Conservation (phyloP, 2,113 vertebrate genomes). For the Dasyurus viverrinus region DNA sequence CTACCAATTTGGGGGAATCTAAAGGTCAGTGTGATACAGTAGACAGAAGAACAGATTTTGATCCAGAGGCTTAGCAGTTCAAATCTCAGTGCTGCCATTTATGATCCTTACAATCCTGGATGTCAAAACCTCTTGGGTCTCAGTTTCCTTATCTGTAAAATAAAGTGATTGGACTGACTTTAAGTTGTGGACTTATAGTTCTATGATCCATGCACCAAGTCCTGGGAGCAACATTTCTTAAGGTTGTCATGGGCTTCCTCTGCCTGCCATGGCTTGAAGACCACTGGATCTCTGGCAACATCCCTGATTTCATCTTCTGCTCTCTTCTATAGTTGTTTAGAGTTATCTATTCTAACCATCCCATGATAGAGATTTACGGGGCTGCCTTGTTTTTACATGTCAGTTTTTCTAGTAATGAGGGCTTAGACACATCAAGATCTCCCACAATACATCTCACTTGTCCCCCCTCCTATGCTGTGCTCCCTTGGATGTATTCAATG, state of each 20-base stretch:
- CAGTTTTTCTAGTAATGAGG: background rate
- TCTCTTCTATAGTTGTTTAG: background rate
- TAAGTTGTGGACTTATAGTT: background rate
- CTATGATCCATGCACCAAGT: background rate
- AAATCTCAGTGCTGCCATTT: background rate
- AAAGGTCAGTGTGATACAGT: background rate
- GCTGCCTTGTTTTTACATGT: background rate
- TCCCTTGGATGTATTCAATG: background rate
- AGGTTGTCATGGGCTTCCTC: background rate
- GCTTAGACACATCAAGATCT: background rate
- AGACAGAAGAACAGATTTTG: background rate
- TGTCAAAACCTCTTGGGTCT: background rate
- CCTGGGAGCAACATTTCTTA: background rate
- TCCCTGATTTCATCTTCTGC: background rate
- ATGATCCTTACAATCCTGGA: background rate
- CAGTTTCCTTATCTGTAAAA: background rate
- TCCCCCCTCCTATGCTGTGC: background rate
- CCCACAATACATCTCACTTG: background rate
- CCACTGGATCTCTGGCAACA: background rate
- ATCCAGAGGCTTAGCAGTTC: background rate
- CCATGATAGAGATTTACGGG: background rate
- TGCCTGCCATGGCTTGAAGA: background rate
- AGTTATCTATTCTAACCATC: background rate
- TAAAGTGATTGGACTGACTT: background rate
- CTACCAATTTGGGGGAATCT: background rate